Percentiles rank a stretch among this genome's conserved stretches.
These are phyloP conservation scores for Heliconius hortense DNA, from an alignment of 2,888 invertebrate genomes.

Conservation along the genomic window DNA sequence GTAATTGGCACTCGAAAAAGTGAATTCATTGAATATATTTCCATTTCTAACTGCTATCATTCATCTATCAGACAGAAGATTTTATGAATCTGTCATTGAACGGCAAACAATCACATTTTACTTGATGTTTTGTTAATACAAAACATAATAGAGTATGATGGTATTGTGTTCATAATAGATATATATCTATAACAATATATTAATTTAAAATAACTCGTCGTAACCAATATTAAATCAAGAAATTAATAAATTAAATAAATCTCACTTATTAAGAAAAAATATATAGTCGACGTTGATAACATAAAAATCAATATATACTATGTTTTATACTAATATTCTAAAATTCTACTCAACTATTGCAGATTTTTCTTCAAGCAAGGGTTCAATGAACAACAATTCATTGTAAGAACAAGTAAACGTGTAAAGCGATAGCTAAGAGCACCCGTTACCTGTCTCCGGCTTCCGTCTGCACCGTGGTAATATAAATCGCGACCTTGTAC, in stretches of 20 bases:
- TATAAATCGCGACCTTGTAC: constrained; percentile 56
- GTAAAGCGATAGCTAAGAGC: constrained; percentile 46
- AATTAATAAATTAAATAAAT: background rate
- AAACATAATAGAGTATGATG: background rate
- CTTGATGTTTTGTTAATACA: background rate
- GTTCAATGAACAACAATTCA: constrained; percentile 10
- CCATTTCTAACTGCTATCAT: constrained; percentile 4
- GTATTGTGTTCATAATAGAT: background rate
- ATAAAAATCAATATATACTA: background rate
- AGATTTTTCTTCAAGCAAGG: background rate
- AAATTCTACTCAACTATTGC: background rate
- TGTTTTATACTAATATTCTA: background rate
- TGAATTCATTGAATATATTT: constrained; percentile 12
- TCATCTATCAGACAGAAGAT: background rate
- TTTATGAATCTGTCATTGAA: constrained; percentile 17
- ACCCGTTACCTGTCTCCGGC: constrained; percentile 45
- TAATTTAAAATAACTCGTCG: no score
- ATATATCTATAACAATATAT: background rate
- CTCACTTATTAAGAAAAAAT: background rate
- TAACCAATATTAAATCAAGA: background rate
- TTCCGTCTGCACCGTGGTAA: constrained; percentile 49
- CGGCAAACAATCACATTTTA: background rate
- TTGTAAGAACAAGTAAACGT: constrained; percentile 16
- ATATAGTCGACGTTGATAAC: background rate
- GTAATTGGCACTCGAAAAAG: constrained; percentile 19